These are phyloP conservation scores for Nannobrachium achirus DNA, from an alignment of 2,113 vertebrate species.

Conservation along the genomic window DNA sequence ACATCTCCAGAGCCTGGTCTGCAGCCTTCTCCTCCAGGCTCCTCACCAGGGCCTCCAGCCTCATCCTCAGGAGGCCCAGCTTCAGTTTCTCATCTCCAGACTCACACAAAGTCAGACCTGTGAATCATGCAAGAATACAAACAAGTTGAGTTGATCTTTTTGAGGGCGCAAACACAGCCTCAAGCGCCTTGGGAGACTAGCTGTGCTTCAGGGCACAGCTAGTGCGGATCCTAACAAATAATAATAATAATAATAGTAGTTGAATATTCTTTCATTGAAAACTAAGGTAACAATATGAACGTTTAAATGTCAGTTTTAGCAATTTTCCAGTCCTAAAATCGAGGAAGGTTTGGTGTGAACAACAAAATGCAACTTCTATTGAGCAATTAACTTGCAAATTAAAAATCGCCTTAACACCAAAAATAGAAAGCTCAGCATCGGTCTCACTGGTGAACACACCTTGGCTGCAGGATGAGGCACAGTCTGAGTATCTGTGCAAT, in stretches of 20 bases:
- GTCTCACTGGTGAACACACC: slow-evolving; percentile 71
- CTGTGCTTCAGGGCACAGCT: too few species aligned
- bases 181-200: not conserved
- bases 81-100: slow-evolving; percentile 70
- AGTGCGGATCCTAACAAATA: not conserved
- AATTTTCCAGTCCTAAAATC: too few species aligned
- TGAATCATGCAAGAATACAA: slow-evolving; percentile 1
- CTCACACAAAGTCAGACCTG: slow-evolving; percentile 66
- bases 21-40: slow-evolving; percentile 75
- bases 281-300: too few species aligned
- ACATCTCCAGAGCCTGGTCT: slow-evolving; percentile 83
- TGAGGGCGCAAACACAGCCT: not conserved
- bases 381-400: too few species aligned
- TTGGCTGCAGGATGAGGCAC: slow-evolving; percentile 83
- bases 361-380: too few species aligned
- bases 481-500: slow-evolving; percentile 83
- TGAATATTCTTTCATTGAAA: too few species aligned
- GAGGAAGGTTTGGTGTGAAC: too few species aligned
- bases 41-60: slow-evolving; percentile 83
- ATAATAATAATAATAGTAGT: not conserved
- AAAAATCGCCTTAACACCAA: too few species aligned
- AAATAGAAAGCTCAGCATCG: too few species aligned
- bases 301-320: too few species aligned
- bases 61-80: slow-evolving; percentile 78
- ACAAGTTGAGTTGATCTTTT: slow-evolving; percentile 6